These are phyloP conservation scores for Enteromius trimaculatus DNA, from an alignment of 2,797 vertebrate species.

Conservation along the genomic window DNA sequence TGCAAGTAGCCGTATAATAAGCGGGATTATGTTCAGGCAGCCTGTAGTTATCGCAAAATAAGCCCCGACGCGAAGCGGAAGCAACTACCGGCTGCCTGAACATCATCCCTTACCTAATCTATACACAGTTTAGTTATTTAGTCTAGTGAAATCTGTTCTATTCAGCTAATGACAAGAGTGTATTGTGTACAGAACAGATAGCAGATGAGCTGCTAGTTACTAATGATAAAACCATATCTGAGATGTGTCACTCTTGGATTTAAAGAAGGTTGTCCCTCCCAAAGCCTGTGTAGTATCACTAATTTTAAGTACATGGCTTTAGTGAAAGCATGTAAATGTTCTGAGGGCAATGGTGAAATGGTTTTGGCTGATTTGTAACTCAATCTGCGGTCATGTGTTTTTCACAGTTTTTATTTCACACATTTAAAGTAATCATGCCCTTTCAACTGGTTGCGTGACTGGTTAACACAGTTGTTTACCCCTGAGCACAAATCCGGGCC, in stretches of 20 bases:
- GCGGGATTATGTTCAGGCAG: too few relatives aligned
- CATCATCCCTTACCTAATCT: background rate
- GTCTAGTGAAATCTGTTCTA: background rate
- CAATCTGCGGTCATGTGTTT: conserved; percentile 1
- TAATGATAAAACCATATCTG: background rate
- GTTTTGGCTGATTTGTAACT: conserved; percentile 2
- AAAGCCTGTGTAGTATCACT: background rate
- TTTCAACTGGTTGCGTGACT: background rate
- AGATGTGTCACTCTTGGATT: background rate
- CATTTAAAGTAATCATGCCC: background rate
- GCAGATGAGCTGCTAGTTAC: too few relatives aligned
- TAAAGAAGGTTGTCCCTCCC: background rate
- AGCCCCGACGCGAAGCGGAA: too few relatives aligned
- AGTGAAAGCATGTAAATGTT: background rate
- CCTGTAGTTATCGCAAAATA: too few relatives aligned
- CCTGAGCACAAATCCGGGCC: background rate
- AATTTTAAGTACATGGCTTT: background rate
- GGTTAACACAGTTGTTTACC: background rate
- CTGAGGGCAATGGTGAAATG: background rate
- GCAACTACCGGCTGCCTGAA: too few relatives aligned
- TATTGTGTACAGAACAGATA: background rate
- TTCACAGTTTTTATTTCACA: conserved; percentile 3
- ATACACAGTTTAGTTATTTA: background rate
- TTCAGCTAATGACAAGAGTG: background rate
- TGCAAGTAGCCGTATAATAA: too few relatives aligned